Base-by-base conservation (phyloP, 2,888 invertebrate genomes). In the Drosophila ezoana region DNA sequence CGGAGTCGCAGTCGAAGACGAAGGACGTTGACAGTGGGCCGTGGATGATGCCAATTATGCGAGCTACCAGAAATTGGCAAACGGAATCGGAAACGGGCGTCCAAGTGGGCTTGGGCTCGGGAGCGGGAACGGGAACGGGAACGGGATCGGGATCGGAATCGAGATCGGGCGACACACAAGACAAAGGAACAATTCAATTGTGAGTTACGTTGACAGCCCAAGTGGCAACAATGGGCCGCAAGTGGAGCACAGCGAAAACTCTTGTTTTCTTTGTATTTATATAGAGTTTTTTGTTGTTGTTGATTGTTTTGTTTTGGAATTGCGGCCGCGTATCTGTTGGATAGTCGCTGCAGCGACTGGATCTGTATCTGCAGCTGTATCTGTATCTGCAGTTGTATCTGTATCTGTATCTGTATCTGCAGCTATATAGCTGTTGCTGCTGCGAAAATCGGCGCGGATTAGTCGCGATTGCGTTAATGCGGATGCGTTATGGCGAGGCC, bases 161-260 rank as follows among this genome's bases (percentile, higher is more conserved):
- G 48, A 8, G 4, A 3, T 16, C 32, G 45, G 16, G 6, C 51
- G 57, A 72, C 48, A 47, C 60, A 58, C 61, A 70, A 74, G 66
- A 85, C 84, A 84, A 84, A 86, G 83, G 86, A 81, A 87, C 87
- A 87, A 84, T 85, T 86, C 87, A 85, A 87, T 82, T 85, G 87
- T 81, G 84, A 85, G 79, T 82, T 85, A 85, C 84, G 83, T 59
- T 81, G 83, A 85, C 83, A 82, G 85, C 38, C 62, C 58, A 45
- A 59, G 68, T 69, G 71, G 70, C 81, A 80, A 82, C 83, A 83
- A 85, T 81, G 82, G 81, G 71, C n/a, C 71, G 66, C 80, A 80
- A 82, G 67, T 80, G 74, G 67, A 76, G 76, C 82, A 79, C 79
- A 75, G 63, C 73, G 32, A 49, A 23, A 62, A 33, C 38, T 63